Conservation (phyloP, 2,113 vertebrate genomes). For the Lycaon pictus region DNA sequence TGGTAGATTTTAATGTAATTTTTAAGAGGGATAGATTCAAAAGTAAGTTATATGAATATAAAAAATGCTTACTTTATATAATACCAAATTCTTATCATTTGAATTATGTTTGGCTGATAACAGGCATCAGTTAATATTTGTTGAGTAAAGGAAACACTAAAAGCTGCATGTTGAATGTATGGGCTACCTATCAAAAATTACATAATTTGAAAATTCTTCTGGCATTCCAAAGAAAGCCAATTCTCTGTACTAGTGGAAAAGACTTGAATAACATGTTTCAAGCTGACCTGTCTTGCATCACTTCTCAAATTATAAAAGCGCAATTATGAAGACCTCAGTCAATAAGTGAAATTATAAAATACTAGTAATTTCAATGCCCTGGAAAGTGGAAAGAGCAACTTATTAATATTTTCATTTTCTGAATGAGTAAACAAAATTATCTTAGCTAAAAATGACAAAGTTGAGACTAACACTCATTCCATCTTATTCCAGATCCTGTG, state of each 20-base stretch:
- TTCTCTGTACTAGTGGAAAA: neutral
- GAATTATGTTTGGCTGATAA: neutral
- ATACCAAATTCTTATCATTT: neutral
- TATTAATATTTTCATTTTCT: slow-evolving; percentile 24
- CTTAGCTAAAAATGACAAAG: neutral
- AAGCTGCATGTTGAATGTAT: neutral
- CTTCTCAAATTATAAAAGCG: neutral
- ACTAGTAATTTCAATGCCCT: neutral
- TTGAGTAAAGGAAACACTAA: slow-evolving; percentile 1
- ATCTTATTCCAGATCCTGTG: neutral
- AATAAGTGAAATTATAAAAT: neutral
- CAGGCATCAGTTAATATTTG: neutral
- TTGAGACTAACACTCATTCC: neutral
- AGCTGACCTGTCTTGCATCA: neutral
- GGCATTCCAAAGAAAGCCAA: neutral
- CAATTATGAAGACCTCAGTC: neutral
- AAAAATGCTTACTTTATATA: neutral
- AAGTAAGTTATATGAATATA: neutral
- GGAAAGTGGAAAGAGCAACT: neutral
- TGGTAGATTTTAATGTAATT: neutral
- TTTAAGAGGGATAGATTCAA: neutral
- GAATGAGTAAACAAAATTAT: neutral
- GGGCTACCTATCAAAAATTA: neutral
- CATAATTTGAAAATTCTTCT: neutral
- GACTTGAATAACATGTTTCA: neutral